Base-by-base conservation (phyloP, 2,888 invertebrate species). In the Molorchus minor region DNA sequence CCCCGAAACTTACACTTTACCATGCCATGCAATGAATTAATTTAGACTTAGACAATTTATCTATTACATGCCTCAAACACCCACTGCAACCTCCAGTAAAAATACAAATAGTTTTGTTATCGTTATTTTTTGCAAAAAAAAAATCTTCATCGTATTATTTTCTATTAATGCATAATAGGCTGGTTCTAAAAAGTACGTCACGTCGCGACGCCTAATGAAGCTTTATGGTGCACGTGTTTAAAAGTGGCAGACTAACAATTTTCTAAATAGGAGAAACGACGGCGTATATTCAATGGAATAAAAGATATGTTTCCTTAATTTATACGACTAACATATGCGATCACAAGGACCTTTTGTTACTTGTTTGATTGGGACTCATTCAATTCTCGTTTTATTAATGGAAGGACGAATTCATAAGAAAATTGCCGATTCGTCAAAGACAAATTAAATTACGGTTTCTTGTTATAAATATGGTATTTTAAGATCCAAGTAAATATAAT, bases 321-420 rank as follows among this genome's bases (percentile, higher is more conserved):
- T 33, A 55, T 40, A 21, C 25, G 51, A 19, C 36, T 20, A 44
- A 44, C 10, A 21, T 41, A 17, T 41, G 29, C 38, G 56, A 47
- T 46, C 41, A 57, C 51, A 45, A 57, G 44, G 35, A 35, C 51
- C 56, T 41, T 52, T 41, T n/a, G n/a, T 52, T 41, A 44, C 51
- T 56, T 36, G 47, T 57, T 51, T 57, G 56, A 57, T 57, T 57
- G 56, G 44, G 44, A 51, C 51, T 57, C 56, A 57, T 57, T 57
- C 56, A 57, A 57, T 57, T 51, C 51, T 38, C 51, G 45, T 57
- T 51, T 33, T 51, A 57, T 57, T 57, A 57, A 51, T 57, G 51
- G 49, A 57, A 57, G 56, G 56, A 51, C 56, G 21, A 57, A 57
- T 51, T 57, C 56, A 51, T 57, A 36, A 51, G 44, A 51, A 57